Evolutionary conservation across 2,113 vertebrate species (phyloP).

Genomic region (Balaeniceps rex): DNA sequence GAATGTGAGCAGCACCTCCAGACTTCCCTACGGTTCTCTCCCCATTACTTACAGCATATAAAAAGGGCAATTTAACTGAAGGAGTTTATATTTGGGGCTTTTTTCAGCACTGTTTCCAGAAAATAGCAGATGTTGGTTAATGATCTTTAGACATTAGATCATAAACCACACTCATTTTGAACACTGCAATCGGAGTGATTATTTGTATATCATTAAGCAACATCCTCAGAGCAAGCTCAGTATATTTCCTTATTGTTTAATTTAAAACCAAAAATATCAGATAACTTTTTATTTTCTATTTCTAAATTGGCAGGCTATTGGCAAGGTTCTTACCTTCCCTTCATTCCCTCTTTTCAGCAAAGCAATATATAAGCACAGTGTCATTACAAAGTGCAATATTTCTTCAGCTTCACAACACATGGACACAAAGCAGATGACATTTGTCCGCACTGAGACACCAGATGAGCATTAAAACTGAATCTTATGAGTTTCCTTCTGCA

Average conservation of each 20-base stretch:
- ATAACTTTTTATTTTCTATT: background rate
- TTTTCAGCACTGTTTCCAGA: slow-evolving; percentile 17
- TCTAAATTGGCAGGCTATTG: background rate
- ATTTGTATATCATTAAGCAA: slow-evolving; percentile 27
- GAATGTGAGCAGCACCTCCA: background rate
- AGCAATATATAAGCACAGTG: background rate
- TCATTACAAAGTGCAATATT: background rate
- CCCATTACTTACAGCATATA: slow-evolving; percentile 30
- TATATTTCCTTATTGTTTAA: background rate
- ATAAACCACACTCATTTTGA: slow-evolving; percentile 37
- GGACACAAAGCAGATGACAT: background rate
- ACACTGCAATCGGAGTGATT: background rate
- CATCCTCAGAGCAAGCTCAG: background rate
- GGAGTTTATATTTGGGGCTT: slow-evolving; percentile 4
- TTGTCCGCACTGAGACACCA: background rate
- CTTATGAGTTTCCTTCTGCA: background rate
- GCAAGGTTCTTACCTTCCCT: background rate
- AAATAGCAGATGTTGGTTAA: slow-evolving; percentile 42
- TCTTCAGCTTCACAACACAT: background rate
- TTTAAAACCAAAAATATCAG: background rate
- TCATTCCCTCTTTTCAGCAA: background rate
- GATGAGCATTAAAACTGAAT: slow-evolving; percentile 20
- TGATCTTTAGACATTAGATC: slow-evolving; percentile 40
- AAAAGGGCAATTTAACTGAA: slow-evolving; percentile 42
- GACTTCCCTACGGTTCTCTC: background rate